Evolutionary conservation across 2,888 invertebrate genomes (phyloP), one percentile per base, ranked within the genome.

Genomic region (Brassicogethes aeneus): DNA sequence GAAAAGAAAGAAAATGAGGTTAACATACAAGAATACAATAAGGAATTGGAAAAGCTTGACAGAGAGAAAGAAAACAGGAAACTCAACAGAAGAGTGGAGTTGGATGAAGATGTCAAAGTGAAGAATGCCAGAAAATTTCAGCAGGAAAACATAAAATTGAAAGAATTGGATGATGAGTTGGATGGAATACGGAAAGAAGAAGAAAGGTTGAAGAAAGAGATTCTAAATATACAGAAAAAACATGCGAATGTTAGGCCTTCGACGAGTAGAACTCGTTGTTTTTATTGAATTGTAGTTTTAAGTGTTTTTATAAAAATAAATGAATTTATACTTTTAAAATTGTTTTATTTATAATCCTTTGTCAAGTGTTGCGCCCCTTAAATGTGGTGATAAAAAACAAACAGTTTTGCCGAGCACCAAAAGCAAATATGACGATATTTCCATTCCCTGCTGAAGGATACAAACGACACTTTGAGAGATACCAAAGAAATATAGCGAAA

Each of bases 401-500:
- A 30, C 16, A 36, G 33, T 15, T 39, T 43, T 34, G 36, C 41
- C 30, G 40, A 17, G 44, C 35, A 3, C 13, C 16, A 36, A n/a
- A 43, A 39, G 34, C 36, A 42, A 46, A 48, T 50, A 70, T 2
- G 70, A 73, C 52, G 68, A 72, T 40, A 68, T 74, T 2, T 70
- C 75, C 0, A 73, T 73, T 0, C 73, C 16, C 66, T 75, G 0
- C 63, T 83, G 1, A 70, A 74, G 52, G 76, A 77, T 12, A 71
- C 82, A 33, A 76, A 79, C 63, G 37, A 43, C 31, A 52, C 51
- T 31, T 67, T 80, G 1, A 75, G 76, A 57, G 70, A 71, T 10
- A 74, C 75, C 33, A 76, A 79, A 51, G 74, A 80, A 44, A 74
- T 77, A 15, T 62, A 74, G 13, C 65, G 75, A 1, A 69, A 73